Conservation (phyloP, 2,888 invertebrate species). For the Metalampra italica region DNA sequence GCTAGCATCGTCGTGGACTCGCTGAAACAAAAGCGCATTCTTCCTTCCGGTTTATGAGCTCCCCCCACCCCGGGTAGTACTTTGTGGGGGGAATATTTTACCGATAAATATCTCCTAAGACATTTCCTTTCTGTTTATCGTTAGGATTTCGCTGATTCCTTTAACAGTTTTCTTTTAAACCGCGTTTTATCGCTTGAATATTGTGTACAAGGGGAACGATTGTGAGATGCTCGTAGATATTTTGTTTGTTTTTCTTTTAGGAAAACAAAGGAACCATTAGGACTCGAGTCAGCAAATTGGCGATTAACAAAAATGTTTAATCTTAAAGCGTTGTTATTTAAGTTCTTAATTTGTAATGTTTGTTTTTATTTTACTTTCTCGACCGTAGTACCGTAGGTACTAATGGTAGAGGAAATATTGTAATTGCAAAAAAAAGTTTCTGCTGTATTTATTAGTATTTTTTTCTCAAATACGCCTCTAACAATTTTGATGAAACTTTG, state of each 20-base stretch:
- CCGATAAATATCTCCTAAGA: constrained; percentile 69
- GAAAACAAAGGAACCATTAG: constrained; percentile 22
- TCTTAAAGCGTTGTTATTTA: neutral
- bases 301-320: constrained; percentile 3
- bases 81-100: constrained; percentile 63
- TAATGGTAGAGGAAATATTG: too few relatives aligned
- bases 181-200: constrained; percentile 42
- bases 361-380: neutral
- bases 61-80: constrained; percentile 33
- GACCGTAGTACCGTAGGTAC: too few relatives aligned
- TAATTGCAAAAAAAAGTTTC: too few relatives aligned
- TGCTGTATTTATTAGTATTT: too few relatives aligned
- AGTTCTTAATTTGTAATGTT: neutral
- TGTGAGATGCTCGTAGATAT: constrained; percentile 21
- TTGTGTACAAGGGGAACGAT: constrained; percentile 30
- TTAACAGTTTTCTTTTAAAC: constrained; percentile 63
- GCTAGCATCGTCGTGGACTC: neutral
- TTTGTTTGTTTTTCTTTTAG: constrained; percentile 15
- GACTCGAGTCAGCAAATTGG: constrained; percentile 17
- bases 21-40: constrained; percentile 37
- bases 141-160: constrained; percentile 67
- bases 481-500: too few relatives aligned
- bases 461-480: too few relatives aligned
- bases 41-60: constrained; percentile 47
- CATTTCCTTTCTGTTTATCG: constrained; percentile 67